A percentile compares a stretch with the other conserved stretches of the same genome.
phyloP scores from a whole-genome alignment of 2,888 invertebrate genomes.

The Dolichopus griseipennis region DNA sequence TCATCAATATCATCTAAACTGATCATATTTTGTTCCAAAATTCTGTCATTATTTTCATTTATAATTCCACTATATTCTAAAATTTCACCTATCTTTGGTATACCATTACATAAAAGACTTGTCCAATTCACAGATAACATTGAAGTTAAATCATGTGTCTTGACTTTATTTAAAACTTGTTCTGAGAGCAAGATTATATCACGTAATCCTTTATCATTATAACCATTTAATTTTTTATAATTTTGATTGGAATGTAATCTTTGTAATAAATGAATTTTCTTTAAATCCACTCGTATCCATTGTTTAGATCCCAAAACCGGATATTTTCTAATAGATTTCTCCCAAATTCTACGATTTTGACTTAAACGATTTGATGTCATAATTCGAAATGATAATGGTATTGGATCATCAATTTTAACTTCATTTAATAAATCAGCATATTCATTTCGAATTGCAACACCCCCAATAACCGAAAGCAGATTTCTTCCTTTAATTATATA shows the following conservation, averaged over 20 bases:
- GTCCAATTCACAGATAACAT: constrained; percentile 47
- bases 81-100: constrained; percentile 38
- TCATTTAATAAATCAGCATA: constrained; percentile 62
- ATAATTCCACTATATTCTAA: constrained; percentile 33
- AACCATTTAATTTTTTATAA: background rate
- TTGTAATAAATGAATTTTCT: constrained; percentile 34
- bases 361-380: constrained; percentile 78
- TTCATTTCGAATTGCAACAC: constrained; percentile 68
- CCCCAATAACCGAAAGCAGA: constrained; percentile 56
- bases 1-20: constrained; percentile 38
- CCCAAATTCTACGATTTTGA: constrained; percentile 63
- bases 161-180: constrained; percentile 44
- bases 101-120: constrained; percentile 55
- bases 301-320: constrained; percentile 80
- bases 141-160: constrained; percentile 52
- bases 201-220: constrained; percentile 19
- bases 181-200: constrained; percentile 63
- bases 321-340: constrained; percentile 56
- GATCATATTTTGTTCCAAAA: constrained; percentile 31
- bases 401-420: constrained; percentile 47
- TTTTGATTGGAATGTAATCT: constrained; percentile 18
- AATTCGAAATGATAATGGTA: constrained; percentile 62
- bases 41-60: constrained; percentile 29
- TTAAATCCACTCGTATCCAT: constrained; percentile 74
- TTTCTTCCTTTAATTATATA: constrained; percentile 57